Evolutionary conservation across 1,140 invertebrate species (phyloP), one percentile per base, ranked within the genome.

Genomic region (Drosophila tsacasi): DNA sequence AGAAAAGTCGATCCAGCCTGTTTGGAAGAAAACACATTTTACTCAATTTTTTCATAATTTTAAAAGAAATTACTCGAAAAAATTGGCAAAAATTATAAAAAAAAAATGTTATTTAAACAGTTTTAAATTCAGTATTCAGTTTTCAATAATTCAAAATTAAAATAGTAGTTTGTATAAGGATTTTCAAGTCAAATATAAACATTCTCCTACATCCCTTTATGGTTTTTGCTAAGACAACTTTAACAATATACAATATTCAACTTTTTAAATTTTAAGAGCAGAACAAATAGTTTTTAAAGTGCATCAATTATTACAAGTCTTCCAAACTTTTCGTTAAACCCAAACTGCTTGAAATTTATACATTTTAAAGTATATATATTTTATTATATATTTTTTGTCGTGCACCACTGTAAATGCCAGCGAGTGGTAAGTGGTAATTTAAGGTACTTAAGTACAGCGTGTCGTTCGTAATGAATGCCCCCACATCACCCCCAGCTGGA

Each of bases 401-500:
- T 71, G 40, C 27, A 65, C 5, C 32, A 32, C 57, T 44, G 60
- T 46, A 71, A 61, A 62, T 76, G 60, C 6, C 35, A 32, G 46
- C 47, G 35, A 30, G 49, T 68, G 71, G 67, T 39, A 44, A 66
- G 63, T 79, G 81, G 81, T 82, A 84, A 80, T 84, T 85, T 81
- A 78, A 86, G 61, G 83, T 81, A 86, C 83, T 85, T 76, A 77
- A 85, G 78, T 65, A 81, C 64, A 76, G 66, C 64, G 67, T 49
- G 19, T 21, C 65, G 75, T 69, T 71, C 69, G 77, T 74, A 87
- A 89, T 89, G 77, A 89, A 77, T 59, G 40, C 64, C 63, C 76
- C 72, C 21, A 4, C 8, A 69, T 62, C 72, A 25, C n/a, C 12
- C 73, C 67, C 67, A 40, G 55, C 82, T 60, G 55, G 63, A 59